Base-by-base conservation (phyloP, 1,140 invertebrate genomes). In the Pseudomyrmex flavicornis region DNA sequence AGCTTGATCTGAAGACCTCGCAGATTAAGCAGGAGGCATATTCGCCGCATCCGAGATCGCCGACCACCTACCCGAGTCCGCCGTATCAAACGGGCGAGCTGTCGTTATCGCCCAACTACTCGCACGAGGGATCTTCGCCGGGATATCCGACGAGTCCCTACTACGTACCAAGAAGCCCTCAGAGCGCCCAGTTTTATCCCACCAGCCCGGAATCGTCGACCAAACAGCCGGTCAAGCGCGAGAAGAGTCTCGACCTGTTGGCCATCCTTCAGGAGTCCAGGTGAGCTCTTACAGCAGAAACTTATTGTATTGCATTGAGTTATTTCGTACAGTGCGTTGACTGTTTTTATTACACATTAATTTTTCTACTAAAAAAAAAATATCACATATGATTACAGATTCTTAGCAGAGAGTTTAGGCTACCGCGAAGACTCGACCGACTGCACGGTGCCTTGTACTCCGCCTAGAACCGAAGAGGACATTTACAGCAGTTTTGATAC, bases 71-170 rank as follows among this genome's bases (percentile, higher is more conserved):
- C 95, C 96, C 85, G 93, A 96, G 89, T 93, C 95, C 90, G 92
- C 95, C 91, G 82, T 96, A 90, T 95, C 95, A 89, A 95, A 95
- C 77, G 13, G 95, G 93, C 54, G 92, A 93, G 79, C 83, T 95
- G 54, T 95, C 95, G n/a, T 85, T 95, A 52, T 95, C 95, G 20
- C 95, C 95, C 0, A 95, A 95, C 68, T 96, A 96, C 73, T 95
- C 94, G 5, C 92, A 93, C 2, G 95, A 95, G 44, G 95, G 95
- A 35, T 80, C 76, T 22, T 96, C 96, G 9, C 95, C 95, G 0
- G 93, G 95, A 2, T 96, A 96, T 20, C 96, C 96, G 0, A 95
- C 95, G 13, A 96, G 95, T 74, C 95, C 95, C 7, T 96, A 95
- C 59, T 94, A 94, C 88, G 92, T 94, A 5, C 93, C 93, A 12